Base-by-base conservation (phyloP, 1,140 invertebrate genomes). In the Popillia japonica region DNA sequence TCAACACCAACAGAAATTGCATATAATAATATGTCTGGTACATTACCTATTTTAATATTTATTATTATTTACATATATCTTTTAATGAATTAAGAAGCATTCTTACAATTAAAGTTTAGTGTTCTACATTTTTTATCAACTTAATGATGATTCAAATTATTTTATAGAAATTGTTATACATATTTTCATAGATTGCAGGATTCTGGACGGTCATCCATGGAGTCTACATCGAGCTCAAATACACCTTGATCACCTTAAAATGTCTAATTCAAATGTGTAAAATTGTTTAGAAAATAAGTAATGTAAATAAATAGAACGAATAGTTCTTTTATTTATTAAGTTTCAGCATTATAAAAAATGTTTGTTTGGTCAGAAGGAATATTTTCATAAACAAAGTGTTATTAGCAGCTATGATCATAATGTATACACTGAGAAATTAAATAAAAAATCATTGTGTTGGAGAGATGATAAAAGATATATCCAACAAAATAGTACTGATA, bases 51-150 rank as follows among this genome's bases (percentile, higher is more conserved):
- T 55, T 55, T 55, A 55, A 55, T 55, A 55, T 55, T 34, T 34
- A 34, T 55, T 55, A 55, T 55, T 55, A 55, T 44, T 44, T 44
- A 44, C 42, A 44, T 9, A 44, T 44, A 44, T 44, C 42, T 44
- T 44, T 44, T 44, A 44, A 44, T 44, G 14, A 44, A 44, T 44
- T 44, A 44, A 44, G 42, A 8, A n/a, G 48, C 48, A 55, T 55
- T 55, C 48, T 55, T 55, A n/a, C 48, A 55, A 55, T 55, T 55
- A 55, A 55, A 55, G 48, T 14, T 55, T 55, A n/a, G 48, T 55
- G 10, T 55, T 55, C 48, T 55, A 55, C 48, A 55, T 55, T n/a
- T 55, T 55, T 55, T 55, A 55, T 55, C 48, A 55, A 55, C 48
- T 55, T 55, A 55, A 55, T 55, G 48, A 55, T 55, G 48, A 55